Percentiles rank a stretch among this genome's conserved stretches.
Evolutionary conservation across 64 coral and sea anemone species (phyloP).

Genomic region (Pocillopora verrucosa): DNA sequence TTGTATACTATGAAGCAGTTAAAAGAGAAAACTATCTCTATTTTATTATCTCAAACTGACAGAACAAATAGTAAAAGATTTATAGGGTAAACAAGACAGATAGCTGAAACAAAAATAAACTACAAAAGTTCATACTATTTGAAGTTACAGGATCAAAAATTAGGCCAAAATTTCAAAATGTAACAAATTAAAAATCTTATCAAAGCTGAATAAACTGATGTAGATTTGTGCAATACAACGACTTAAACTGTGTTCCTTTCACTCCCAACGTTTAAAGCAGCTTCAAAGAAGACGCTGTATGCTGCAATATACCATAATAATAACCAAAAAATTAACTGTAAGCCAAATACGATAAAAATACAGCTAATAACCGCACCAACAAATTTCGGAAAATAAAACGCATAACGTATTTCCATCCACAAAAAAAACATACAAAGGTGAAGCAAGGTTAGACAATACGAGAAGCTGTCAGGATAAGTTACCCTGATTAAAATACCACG

Average conservation of each 20-base stretch:
- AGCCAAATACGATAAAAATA: not conserved
- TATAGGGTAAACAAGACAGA: too few species aligned
- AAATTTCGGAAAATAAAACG: not conserved
- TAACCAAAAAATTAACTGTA: not conserved
- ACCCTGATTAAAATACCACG: conserved; percentile 31
- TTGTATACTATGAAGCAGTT: too few species aligned
- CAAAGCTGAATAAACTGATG: not conserved
- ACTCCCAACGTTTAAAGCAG: not conserved
- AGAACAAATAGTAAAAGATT: too few species aligned
- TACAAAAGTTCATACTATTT: too few species aligned
- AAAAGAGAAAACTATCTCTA: too few species aligned
- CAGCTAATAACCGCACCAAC: not conserved
- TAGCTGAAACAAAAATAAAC: too few species aligned
- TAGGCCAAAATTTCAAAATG: not conserved
- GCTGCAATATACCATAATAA: conserved; percentile 28
- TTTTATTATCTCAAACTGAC: too few species aligned
- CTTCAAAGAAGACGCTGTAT: not conserved
- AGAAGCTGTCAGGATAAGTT: not conserved
- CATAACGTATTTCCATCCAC: not conserved
- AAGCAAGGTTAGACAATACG: not conserved
- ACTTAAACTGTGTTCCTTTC: not conserved
- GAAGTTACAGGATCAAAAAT: not conserved
- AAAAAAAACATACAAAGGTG: not conserved
- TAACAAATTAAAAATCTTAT: not conserved
- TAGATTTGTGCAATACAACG: not conserved